A percentile compares a stretch with the other conserved stretches of the same genome.
Conservation (phyloP, 2,888 invertebrate genomes). For the Suillia variegata region DNA sequence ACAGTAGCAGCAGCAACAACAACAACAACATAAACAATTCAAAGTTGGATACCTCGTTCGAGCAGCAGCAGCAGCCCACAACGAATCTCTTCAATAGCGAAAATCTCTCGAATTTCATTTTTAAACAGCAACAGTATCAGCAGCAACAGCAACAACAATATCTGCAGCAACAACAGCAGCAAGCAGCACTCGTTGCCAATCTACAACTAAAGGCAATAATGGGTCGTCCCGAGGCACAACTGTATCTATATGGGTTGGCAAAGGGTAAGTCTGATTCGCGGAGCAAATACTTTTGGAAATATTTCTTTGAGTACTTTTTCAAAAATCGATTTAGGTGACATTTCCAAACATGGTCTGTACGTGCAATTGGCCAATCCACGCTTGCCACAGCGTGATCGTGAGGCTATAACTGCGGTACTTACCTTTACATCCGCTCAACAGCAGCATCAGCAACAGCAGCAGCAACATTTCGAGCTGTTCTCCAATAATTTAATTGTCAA, state of each 20-base stretch:
- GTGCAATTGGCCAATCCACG: constrained; percentile 56
- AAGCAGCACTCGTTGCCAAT: constrained; percentile 53
- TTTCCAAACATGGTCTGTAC: constrained; percentile 55
- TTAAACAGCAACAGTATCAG: constrained; percentile 52
- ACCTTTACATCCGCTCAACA: constrained; percentile 57
- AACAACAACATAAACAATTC: constrained; percentile 24
- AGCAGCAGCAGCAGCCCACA: constrained; percentile 9
- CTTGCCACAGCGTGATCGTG: constrained; percentile 50
- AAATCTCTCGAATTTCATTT: constrained; percentile 51
- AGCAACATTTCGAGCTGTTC: constrained; percentile 50
- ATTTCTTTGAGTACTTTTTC: neutral
- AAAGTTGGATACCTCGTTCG: too few relatives aligned
- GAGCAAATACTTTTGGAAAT: neutral
- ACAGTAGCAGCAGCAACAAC: constrained; percentile 29
- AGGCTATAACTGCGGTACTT: constrained; percentile 56
- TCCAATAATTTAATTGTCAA: constrained; percentile 53
- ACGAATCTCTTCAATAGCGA: constrained; percentile 40
- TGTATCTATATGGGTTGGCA: constrained; percentile 50
- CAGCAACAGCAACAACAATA: constrained; percentile 53
- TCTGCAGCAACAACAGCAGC: constrained; percentile 54
- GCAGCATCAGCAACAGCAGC: constrained; percentile 52
- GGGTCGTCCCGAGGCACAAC: constrained; percentile 53
- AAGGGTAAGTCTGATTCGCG: constrained; percentile 40
- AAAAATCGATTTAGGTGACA: constrained; percentile 42
- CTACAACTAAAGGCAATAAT: constrained; percentile 54